Conservation (phyloP, 2,888 invertebrate species). For the Eugnorisma glareosa region DNA sequence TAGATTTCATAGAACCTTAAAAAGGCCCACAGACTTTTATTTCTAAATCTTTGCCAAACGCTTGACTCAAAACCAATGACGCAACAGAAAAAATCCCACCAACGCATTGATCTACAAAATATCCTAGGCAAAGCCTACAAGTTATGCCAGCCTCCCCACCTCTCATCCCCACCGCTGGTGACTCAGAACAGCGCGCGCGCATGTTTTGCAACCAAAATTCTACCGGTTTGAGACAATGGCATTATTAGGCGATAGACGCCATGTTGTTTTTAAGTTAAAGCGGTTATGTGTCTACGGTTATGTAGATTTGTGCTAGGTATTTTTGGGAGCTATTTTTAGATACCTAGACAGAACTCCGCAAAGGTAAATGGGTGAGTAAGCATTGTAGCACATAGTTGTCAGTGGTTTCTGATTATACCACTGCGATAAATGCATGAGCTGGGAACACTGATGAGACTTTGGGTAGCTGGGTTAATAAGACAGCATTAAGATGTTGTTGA, state of each 20-base stretch:
- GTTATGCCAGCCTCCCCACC: slow-evolving; percentile 65
- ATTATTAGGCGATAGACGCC: slow-evolving; percentile 87
- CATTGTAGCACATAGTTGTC: background rate
- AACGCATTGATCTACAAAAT: slow-evolving; percentile 65
- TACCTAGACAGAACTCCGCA: background rate
- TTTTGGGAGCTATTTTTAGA: slow-evolving; percentile 44
- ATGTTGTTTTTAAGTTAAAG: slow-evolving; percentile 79
- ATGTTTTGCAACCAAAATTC: slow-evolving; percentile 90
- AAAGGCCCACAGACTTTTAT: background rate
- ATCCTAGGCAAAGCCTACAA: slow-evolving; percentile 60
- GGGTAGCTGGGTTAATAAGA: background rate
- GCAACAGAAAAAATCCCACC: slow-evolving; percentile 65
- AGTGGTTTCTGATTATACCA: too few species aligned
- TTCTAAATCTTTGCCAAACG: background rate
- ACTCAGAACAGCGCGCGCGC: slow-evolving; percentile 86
- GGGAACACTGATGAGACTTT: background rate
- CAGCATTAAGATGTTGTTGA: background rate
- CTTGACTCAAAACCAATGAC: slow-evolving; percentile 28
- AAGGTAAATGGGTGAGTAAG: background rate
- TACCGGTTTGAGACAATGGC: slow-evolving; percentile 89
- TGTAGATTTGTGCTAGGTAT: slow-evolving; percentile 50
- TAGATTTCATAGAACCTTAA: background rate
- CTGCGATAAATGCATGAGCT: background rate
- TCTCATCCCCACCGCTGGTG: slow-evolving; percentile 70
- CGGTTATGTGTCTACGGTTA: slow-evolving; percentile 55